Base-by-base conservation (phyloP, 2,888 invertebrate genomes). In the Hydropsyche betteni region DNA sequence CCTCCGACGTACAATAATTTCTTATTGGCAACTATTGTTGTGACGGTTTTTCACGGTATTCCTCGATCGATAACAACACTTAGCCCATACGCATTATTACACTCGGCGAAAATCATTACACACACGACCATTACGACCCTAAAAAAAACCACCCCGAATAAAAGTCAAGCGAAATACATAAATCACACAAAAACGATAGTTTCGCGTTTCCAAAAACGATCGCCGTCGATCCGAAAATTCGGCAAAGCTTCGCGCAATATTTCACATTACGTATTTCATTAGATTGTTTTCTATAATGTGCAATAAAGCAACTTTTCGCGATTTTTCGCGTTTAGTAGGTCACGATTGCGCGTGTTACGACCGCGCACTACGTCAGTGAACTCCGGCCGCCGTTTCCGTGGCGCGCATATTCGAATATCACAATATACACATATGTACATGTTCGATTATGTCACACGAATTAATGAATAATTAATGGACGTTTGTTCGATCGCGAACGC, bases 391-490 rank as follows among this genome's bases (percentile, higher is more conserved):
- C 64, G 34, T 64, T 64, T 64, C 64, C 34, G 64, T 36, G 64
- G 64, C 64, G 64, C 64, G 16, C 7, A 8, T 0, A 36, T 36
- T 64, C 36, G 34, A 64, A 64, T 34, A n/a, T n/a, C 36, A 64
- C 64, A 33, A 4, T 5, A 53, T 53, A 53, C 53, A 53, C 4
- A 53, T 12, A 4, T 51, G 51, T 51, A 51, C 12, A 2, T 2
- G 55, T 61, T 24, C 61, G 33, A 24, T 24, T 61, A 36, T 64
- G 34, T 64, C 34, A 64, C 34, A 64, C 64, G 64, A 64, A 10
- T 36, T 36, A n/a, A 36, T 64, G 64, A 64, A 64, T 64, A 33
- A 64, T 64, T 64, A 64, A 64, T 16, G 55, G 55, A 10, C 5
- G 16, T 14, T 14, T 14, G 5, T 14, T 55, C 55, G 55, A 55